A percentile compares a stretch with the other conserved stretches of the same genome.
These are phyloP conservation scores for Lanistes nyassanus DNA, from an alignment of 1,140 invertebrate species.

Conservation along the genomic window DNA sequence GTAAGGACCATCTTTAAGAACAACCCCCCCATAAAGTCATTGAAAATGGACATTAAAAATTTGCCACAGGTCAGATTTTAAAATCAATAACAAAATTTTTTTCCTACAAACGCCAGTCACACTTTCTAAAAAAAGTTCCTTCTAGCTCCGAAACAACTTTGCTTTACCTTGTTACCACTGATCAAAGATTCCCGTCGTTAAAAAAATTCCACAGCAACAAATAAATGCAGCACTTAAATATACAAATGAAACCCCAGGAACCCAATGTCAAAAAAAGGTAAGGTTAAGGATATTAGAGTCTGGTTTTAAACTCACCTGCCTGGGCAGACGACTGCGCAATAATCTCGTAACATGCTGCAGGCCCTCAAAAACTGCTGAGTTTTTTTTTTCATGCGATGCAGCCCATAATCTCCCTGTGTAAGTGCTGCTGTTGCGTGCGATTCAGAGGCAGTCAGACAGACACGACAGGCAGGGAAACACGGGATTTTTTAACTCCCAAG, in stretches of 20 bases:
- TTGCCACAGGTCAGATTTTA: too few relatives aligned
- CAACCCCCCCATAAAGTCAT: too few relatives aligned
- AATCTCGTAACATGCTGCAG: background rate
- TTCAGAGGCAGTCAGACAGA: constrained; percentile 14
- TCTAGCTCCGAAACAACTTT: too few relatives aligned
- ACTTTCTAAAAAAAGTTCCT: too few relatives aligned
- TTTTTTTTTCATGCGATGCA: background rate
- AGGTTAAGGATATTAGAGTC: background rate
- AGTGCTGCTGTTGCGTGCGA: constrained; percentile 20
- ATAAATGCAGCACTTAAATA: background rate
- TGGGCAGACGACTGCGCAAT: too few relatives aligned
- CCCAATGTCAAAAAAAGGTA: background rate
- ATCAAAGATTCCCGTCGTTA: too few relatives aligned
- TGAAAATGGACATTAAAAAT: too few relatives aligned
- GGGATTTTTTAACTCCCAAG: constrained; percentile 3
- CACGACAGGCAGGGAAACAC: constrained; percentile 28
- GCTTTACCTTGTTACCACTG: too few relatives aligned
- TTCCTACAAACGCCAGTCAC: too few relatives aligned
- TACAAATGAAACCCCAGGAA: background rate
- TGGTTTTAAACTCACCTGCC: background rate
- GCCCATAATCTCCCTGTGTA: constrained; percentile 24
- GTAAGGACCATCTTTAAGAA: too few relatives aligned
- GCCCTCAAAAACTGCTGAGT: background rate
- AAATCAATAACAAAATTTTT: too few relatives aligned
- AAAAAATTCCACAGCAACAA: too few relatives aligned